These are phyloP conservation scores for Clarias batrachus DNA, from an alignment of 2,113 vertebrate species.

Conservation along the genomic window DNA sequence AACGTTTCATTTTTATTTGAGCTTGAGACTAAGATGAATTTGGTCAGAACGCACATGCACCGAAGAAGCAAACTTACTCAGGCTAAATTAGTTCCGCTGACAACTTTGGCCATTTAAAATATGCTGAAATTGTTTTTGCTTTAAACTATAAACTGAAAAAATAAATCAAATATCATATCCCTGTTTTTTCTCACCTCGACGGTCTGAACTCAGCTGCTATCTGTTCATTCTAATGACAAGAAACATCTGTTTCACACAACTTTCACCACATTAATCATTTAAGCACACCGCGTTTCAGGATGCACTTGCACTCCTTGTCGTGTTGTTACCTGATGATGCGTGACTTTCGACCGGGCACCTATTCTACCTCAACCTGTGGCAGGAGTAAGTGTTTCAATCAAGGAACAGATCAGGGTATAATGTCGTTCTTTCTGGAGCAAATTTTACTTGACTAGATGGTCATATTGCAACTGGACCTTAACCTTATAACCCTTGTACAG, in stretches of 20 bases:
- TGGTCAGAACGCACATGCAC: neutral
- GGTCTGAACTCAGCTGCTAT: neutral
- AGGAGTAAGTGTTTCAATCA: neutral
- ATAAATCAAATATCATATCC: neutral
- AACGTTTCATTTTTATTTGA: neutral
- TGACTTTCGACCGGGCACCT: too few relatives aligned
- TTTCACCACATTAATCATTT: conserved; percentile 22
- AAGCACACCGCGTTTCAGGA: neutral
- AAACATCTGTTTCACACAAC: neutral
- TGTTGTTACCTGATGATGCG: too few relatives aligned
- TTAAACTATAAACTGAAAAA: neutral
- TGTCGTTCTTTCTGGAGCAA: neutral
- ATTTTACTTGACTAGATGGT: neutral
- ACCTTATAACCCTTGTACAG: conserved; percentile 3
- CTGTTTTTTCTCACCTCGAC: neutral
- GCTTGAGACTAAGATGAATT: neutral
- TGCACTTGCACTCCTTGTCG: neutral
- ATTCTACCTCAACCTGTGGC: neutral
- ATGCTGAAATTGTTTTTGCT: neutral
- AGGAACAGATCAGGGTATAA: neutral
- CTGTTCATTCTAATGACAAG: neutral
- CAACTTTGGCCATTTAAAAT: neutral
- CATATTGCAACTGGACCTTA: neutral
- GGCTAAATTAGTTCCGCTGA: neutral
- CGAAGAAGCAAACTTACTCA: neutral